Evolutionary conservation across 2,888 invertebrate species (phyloP), one percentile per base, ranked within the genome.

Genomic region (Temnothorax rugatulus): DNA sequence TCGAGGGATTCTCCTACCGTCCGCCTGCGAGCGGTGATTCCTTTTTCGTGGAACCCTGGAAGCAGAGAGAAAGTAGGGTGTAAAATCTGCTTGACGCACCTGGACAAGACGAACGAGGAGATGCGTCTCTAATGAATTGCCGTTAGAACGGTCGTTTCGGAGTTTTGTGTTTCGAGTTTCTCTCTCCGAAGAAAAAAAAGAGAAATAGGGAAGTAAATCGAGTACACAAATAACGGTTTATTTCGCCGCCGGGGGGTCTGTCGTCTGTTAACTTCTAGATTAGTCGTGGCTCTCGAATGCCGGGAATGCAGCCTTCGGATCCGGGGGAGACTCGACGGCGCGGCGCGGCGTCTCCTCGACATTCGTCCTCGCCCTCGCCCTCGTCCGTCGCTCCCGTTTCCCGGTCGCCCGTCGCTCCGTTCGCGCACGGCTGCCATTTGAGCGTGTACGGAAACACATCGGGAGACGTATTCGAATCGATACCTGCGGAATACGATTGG

Each of bases 401-500:
- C 8, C n/a, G 11, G 18, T 38, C 63, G 68, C n/a, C 21, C 11
- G 34, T 44, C 18, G 34, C 21, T 34, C 34, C 7, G 34, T 34
- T 34, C 34, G 34, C 41, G 25, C 76, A 21, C 47, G 77, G 79
- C 79, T 79, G 79, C 79, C 79, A 79, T 79, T 79, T 47, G 73
- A 79, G 73, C 25, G 77, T 44, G 66, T 29, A 29, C 29, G 29
- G 29, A 34, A 54, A 54, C 41, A 57, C 84, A 83, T 83, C 82
- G 74, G 89, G 85, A 73, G 86, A 85, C 84, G 86, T 79, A 86
- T 88, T 88, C 82, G 84, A 84, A 79, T 82, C 87, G 86, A 92
- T 93, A 93, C 92, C 92, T 93, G 92, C 91, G 93, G 92, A 93
- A 93, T 92, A 92, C 93, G 91, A 94, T 94, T 94, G 94, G 94